Conservation (phyloP, 2,888 invertebrate genomes). For the Augochlorella aurata region DNA sequence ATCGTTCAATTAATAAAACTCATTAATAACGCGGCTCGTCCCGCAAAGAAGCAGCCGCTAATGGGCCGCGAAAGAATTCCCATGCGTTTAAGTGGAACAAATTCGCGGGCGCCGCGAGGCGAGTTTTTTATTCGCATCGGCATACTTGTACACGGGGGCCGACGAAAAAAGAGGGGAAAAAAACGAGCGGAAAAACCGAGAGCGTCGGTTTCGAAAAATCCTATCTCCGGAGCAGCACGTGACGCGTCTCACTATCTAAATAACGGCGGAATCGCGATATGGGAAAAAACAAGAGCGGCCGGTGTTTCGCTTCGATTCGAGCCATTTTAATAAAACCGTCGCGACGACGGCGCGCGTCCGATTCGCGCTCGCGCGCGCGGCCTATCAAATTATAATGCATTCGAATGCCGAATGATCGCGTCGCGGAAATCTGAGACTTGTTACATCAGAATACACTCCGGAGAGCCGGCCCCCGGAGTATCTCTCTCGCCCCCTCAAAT, state of each 20-base stretch:
- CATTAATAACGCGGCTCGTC: background rate
- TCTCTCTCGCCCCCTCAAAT: background rate
- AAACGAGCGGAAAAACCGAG: constrained; percentile 9
- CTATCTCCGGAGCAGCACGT: background rate
- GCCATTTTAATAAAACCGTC: background rate
- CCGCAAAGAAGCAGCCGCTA: background rate
- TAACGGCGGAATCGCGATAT: background rate
- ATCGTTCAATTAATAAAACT: constrained; percentile 3
- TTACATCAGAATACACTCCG: constrained; percentile 10
- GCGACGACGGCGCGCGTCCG: background rate
- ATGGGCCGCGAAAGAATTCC: background rate
- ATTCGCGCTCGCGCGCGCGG: background rate
- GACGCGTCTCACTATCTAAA: constrained; percentile 7
- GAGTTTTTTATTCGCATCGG: constrained; percentile 24
- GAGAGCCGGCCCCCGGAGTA: background rate
- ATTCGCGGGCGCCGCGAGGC: background rate
- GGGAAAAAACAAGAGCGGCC: background rate
- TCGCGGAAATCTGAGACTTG: background rate
- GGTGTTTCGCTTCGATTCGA: background rate
- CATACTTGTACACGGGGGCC: constrained; percentile 27
- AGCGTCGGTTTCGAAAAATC: constrained; percentile 20
- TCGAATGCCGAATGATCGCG: background rate
- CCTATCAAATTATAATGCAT: background rate
- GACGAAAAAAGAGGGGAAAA: background rate
- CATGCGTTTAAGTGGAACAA: constrained; percentile 19